phyloP scores from a whole-genome alignment of 2,888 invertebrate genomes.

The Eupithecia subumbrata region DNA sequence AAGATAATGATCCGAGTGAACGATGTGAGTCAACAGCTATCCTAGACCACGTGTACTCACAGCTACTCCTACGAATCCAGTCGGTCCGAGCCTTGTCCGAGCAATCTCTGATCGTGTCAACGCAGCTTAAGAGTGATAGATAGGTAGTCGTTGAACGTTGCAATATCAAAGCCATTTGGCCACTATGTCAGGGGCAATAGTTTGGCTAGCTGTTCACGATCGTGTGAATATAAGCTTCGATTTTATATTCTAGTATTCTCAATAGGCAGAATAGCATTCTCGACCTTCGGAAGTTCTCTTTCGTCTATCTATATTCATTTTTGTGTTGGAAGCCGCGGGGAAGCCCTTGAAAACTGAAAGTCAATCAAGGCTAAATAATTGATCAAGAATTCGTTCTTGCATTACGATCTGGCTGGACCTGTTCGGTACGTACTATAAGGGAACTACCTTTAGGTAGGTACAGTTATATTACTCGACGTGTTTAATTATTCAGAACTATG shows the following conservation, averaged over 20 bases:
- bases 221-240: conserved; percentile 4
- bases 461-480: background rate
- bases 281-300: background rate
- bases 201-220: conserved; percentile 52
- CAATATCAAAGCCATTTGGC: conserved; percentile 36
- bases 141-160: conserved; percentile 21
- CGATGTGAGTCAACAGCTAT: background rate
- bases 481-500: background rate
- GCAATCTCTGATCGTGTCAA: background rate
- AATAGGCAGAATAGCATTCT: background rate
- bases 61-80: background rate
- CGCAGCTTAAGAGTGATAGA: background rate
- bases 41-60: no score
- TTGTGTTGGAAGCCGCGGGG: background rate
- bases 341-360: background rate
- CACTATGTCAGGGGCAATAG: conserved; percentile 59
- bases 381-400: background rate
- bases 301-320: background rate
- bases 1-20: no score
- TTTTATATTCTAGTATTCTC: background rate
- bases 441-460: no score
- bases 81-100: background rate
- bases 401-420: background rate
- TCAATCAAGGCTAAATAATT: background rate
- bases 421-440: no score